Conservation (phyloP, 1,140 invertebrate species). For the Ladona fulva region DNA sequence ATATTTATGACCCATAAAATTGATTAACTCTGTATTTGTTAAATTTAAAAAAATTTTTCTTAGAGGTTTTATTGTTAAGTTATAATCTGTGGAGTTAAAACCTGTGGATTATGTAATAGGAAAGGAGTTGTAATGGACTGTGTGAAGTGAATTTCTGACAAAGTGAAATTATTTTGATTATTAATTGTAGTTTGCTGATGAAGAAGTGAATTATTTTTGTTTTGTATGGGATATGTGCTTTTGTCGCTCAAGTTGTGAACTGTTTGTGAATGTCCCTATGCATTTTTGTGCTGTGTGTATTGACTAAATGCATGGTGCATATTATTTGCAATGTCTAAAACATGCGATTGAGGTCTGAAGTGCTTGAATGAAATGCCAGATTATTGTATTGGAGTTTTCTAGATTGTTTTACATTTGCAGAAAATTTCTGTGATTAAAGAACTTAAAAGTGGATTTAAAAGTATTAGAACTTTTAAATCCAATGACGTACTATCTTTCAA, state of each 20-base stretch:
- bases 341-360: not conserved
- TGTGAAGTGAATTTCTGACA: not conserved
- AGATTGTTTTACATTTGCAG: not conserved
- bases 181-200: not conserved
- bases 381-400: not conserved
- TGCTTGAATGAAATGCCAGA: not conserved
- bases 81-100: not conserved
- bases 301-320: constrained; percentile 6
- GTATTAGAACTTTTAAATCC: not conserved
- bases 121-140: not conserved
- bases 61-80: not conserved
- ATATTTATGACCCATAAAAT: no score
- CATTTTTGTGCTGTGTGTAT: not conserved
- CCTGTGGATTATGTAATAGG: not conserved
- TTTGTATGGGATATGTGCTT: not conserved
- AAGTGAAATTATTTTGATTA: constrained; percentile 4
- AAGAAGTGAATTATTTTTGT: constrained; percentile 9
- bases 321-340: not conserved
- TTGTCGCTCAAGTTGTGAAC: not conserved
- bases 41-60: not conserved
- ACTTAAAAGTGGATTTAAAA: no score
- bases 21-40: no score
- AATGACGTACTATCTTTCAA: not conserved
- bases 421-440: constrained; percentile 7
- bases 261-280: not conserved